Evolutionary conservation across 2,797 vertebrate genomes (phyloP).

Genomic region (Enteromius thamalakanensis): DNA sequence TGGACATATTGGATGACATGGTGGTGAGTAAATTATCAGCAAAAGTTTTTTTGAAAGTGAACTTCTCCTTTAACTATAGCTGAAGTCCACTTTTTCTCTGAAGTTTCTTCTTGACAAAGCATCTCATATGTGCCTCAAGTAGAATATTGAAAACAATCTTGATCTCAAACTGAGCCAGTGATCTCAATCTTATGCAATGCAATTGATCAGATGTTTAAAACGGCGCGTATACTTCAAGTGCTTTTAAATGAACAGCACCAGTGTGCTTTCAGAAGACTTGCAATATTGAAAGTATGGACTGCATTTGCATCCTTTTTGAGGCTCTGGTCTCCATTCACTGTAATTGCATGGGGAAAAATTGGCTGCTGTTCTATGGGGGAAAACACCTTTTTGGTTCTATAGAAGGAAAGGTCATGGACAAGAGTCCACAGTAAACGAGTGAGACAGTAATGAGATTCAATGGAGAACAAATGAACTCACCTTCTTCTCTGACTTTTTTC

Average conservation of each 20-base stretch:
- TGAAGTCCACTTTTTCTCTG: not conserved
- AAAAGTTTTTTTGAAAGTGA: no score
- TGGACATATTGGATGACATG: no score
- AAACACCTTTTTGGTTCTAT: not conserved
- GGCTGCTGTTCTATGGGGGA: no score
- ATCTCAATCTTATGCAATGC: not conserved
- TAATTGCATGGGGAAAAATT: not conserved
- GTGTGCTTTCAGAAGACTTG: not conserved
- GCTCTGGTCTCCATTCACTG: not conserved
- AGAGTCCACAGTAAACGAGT: not conserved
- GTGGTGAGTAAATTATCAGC: no score
- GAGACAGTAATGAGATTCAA: not conserved
- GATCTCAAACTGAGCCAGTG: not conserved
- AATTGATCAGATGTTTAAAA: not conserved
- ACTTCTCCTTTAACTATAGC: not conserved
- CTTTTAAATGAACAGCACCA: not conserved
- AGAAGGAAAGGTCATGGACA: not conserved
- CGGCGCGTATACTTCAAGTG: not conserved
- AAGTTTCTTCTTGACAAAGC: not conserved
- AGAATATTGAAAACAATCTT: no score
- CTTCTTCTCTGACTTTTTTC: no score
- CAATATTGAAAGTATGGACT: not conserved
- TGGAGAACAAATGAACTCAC: not conserved
- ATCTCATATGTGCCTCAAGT: not conserved
- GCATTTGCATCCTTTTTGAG: not conserved